Percentiles rank a stretch among this genome's conserved stretches.
Evolutionary conservation across 2,888 invertebrate species (phyloP).

Genomic region (Lordiphosa fenestrarum): DNA sequence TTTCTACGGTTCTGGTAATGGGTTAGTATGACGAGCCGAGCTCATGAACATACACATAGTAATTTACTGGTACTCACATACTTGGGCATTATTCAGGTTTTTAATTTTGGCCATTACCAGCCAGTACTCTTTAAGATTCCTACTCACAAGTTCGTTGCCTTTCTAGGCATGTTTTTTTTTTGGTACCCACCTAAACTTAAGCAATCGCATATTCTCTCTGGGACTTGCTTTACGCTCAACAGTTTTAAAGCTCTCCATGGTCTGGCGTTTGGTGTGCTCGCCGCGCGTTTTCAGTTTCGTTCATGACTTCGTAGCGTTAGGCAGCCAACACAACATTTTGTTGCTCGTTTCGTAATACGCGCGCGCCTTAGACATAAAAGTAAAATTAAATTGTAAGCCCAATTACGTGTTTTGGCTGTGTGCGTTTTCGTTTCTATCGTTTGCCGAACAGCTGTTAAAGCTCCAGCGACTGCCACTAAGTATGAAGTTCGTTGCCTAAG

Average conservation of each 20-base stretch:
- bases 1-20: too few relatives aligned
- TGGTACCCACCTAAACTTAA: constrained; percentile 7
- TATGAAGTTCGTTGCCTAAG: constrained; percentile 59
- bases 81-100: too few relatives aligned
- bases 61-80: too few relatives aligned
- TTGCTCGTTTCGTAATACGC: background rate
- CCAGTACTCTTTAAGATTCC: background rate
- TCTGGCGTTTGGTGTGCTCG: constrained; percentile 37
- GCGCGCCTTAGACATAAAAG: constrained; percentile 18
- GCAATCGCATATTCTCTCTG: constrained; percentile 2
- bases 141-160: constrained; percentile 28
- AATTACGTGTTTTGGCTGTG: constrained; percentile 58
- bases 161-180: background rate
- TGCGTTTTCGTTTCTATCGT: constrained; percentile 22
- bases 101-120: too few relatives aligned
- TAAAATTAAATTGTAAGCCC: constrained; percentile 41
- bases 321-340: constrained; percentile 42
- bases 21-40: too few relatives aligned
- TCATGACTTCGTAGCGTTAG: constrained; percentile 65
- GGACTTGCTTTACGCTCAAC: constrained; percentile 18
- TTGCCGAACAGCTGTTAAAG: constrained; percentile 21
- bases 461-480: constrained; percentile 23
- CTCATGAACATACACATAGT: too few relatives aligned
- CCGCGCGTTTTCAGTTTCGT: constrained; percentile 74
- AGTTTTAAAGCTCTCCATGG: constrained; percentile 8